Base-by-base conservation (phyloP, 1,140 invertebrate species). In the Zaprionus ornatus region DNA sequence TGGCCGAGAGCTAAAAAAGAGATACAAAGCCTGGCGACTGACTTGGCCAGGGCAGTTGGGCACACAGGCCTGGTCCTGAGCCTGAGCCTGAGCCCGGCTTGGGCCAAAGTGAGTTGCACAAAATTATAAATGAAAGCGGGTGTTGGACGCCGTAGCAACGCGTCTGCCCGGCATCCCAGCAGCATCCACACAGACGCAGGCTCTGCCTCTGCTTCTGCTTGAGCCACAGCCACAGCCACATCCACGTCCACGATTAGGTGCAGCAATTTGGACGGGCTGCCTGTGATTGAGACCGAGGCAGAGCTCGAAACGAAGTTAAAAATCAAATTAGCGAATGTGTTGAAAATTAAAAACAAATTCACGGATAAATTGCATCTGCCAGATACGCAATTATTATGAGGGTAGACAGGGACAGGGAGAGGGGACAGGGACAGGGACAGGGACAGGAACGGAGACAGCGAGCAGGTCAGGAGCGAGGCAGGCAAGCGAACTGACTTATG, bases 301-400 rank as follows among this genome's bases (percentile, higher is more conserved):
- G 83, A 79, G 75, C 75, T 88, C 78, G 85, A 90, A 88, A 90
- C 85, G 85, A 91, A 92, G 91, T 92, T 92, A 92, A 92, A 92
- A 92, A 92, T 92, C 91, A 92, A 92, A 92, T 92, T 92, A 92
- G 91, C 85, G 91, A 92, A 92, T 92, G 91, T 92, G 91, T 92
- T 92, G 91, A 92, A 92, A 92, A 92, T 92, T 92, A 92, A 92
- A 92, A 92, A 92, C 91, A 92, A 92, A 92, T 92, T 92, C 91
- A 91, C 88, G 91, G 91, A 92, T 92, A 92, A 92, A 92, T 92
- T 92, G 91, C 91, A 92, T 92, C 87, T 91, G 91, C 91, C 90
- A 91, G 90, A 90, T 91, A 92, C 91, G 91, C 86, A 92, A 92
- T 92, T 91, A 92, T 92, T 91, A 91, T 88, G 85, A 90, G 79